Percentiles rank a stretch among this genome's conserved stretches.
These are phyloP conservation scores for Seriola quinqueradiata DNA, from an alignment of 2,113 vertebrate genomes.

Conservation along the genomic window DNA sequence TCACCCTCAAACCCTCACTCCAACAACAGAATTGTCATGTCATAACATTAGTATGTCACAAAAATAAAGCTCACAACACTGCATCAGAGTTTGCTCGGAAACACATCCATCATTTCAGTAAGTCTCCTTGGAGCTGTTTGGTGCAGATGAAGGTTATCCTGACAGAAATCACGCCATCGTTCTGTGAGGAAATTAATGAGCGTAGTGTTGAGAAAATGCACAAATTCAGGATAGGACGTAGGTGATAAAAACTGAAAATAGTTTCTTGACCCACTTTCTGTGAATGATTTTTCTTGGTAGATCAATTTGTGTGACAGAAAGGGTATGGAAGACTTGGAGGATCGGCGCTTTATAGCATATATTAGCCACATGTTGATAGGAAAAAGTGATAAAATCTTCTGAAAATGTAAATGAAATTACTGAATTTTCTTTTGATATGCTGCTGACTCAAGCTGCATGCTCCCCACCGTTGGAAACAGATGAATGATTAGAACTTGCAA, in stretches of 20 bases:
- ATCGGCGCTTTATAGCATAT: not conserved
- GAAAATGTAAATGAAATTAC: conserved; percentile 15
- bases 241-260: not conserved
- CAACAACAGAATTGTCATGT: not conserved
- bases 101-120: not conserved
- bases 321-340: too few relatives aligned
- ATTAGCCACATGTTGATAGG: not conserved
- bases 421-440: conserved; percentile 18
- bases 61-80: not conserved
- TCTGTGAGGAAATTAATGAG: conserved; percentile 7
- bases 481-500: conserved; percentile 52
- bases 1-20: too few relatives aligned
- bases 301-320: not conserved
- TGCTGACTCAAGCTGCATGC: conserved; percentile 50
- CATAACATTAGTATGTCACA: not conserved
- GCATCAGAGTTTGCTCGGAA: conserved; percentile 3
- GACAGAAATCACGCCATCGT: not conserved
- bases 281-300: conserved; percentile 11
- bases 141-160: conserved; percentile 20
- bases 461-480: conserved; percentile 40
- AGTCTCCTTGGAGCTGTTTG: conserved; percentile 19
- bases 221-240: not conserved
- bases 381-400: conserved; percentile 2
- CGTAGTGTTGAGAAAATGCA: not conserved
- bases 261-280: conserved; percentile 2